Base-by-base conservation (phyloP, 2,888 invertebrate species). In the Drosophila rellima region DNA sequence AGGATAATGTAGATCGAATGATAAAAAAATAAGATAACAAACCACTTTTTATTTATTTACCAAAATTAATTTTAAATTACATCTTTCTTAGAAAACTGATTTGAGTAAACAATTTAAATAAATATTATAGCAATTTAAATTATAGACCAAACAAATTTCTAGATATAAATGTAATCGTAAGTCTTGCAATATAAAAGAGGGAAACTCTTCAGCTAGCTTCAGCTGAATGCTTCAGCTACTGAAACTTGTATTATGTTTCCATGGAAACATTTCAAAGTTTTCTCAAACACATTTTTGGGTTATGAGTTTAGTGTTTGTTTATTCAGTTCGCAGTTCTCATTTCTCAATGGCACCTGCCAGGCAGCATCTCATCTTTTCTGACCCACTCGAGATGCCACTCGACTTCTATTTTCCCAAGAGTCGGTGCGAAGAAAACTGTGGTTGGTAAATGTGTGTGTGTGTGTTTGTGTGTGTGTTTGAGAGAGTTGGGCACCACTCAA, bases 401-500 rank as follows among this genome's bases (percentile, higher is more conserved):
- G 50, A 62, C 67, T 61, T 56, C 44, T 37, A 31, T 37, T 26
- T 18, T 31, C 20, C 15, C 15, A 37, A 37, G 17, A 15, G 13
- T 15, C 17, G 29, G 37, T 11, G 23, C 11, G 15, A 15, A 15
- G 17, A 33, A 50, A n/a, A 23, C 20, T 18, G 15, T 13, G 20
- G 18, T 17, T 26, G 52, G n/a, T n/a, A n/a, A n/a, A n/a, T 2
- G 26, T 26, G 26, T 26, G 7, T 7, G 26, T 7, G 26, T 20
- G 45, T 17, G 35, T 29, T 20, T 17, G 37, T 37, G 35, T 45
- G 31, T 40, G 40, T 31, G 44, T 50, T 64, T 59, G 50, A 55
- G 64, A 59, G 51, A 44, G 47, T 54, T 39, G 65, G 39, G 60
- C 78, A 83, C 78, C 81, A 74, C 76, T 84, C 74, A 69, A 67